A percentile compares a stretch with the other conserved stretches of the same genome.
Conservation (phyloP, 37 sponge, comb jelly and placozoan species). For the Axinella damicornis region DNA sequence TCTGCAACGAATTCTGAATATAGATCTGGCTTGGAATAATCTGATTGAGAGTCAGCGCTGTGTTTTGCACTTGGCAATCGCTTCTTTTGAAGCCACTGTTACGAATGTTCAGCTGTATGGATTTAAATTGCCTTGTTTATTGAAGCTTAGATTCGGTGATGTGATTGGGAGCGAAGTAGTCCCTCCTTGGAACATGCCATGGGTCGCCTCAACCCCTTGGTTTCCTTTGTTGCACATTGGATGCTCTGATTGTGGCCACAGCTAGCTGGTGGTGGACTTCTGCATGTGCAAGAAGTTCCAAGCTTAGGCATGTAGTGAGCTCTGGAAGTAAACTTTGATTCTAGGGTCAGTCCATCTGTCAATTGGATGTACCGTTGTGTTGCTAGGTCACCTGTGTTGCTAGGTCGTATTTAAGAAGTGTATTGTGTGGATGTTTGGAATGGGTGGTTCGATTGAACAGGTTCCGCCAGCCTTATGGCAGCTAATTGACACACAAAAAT, state of each 20-base stretch:
- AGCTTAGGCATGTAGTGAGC: background rate
- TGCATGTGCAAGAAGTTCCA: conserved; percentile 41
- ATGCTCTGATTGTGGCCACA: background rate
- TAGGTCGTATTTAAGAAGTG: no score
- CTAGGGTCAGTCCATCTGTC: background rate
- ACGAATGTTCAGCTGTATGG: conserved; percentile 20
- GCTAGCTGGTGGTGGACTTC: conserved; percentile 14
- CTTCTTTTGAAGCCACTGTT: no score
- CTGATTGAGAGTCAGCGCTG: no score
- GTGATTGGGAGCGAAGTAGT: conserved; percentile 34
- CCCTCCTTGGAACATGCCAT: conserved; percentile 42
- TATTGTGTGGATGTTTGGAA: no score
- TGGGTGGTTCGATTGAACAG: no score
- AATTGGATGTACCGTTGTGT: background rate
- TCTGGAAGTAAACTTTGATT: background rate
- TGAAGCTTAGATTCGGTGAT: conserved; percentile 33
- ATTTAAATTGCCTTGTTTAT: conserved; percentile 26
- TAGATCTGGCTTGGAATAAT: no score
- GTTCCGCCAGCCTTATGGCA: no score
- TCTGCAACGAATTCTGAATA: no score
- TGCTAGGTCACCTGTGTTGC: no score
- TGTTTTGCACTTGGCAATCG: no score
- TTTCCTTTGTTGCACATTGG: conserved; percentile 20
- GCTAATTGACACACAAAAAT: no score
- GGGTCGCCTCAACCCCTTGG: conserved; percentile 14